These are phyloP conservation scores for Furnarius figulus DNA, from an alignment of 2,113 vertebrate species.

Conservation along the genomic window DNA sequence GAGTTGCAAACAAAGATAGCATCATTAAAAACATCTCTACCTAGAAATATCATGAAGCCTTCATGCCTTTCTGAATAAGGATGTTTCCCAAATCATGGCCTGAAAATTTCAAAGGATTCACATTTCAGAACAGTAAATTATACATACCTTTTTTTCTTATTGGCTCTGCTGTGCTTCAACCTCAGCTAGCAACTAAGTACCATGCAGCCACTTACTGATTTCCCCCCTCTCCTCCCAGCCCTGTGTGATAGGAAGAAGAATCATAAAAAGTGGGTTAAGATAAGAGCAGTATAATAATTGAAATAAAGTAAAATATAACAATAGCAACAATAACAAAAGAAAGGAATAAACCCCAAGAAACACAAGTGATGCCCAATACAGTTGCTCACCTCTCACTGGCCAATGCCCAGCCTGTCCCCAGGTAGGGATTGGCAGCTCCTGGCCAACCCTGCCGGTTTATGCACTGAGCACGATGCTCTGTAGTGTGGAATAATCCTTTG, in stretches of 20 bases:
- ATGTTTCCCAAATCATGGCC: background rate
- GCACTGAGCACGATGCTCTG: background rate
- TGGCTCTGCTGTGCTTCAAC: background rate
- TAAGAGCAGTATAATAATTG: background rate
- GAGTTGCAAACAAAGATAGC: background rate
- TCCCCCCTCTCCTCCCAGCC: background rate
- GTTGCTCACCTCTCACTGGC: background rate
- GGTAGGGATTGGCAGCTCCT: fast-evolving
- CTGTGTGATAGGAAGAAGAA: background rate
- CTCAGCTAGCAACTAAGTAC: background rate
- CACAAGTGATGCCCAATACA: background rate
- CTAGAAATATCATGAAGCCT: background rate
- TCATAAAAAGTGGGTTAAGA: background rate
- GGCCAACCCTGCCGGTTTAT: background rate
- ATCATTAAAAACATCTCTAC: background rate
- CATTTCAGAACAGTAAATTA: background rate
- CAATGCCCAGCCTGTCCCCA: background rate
- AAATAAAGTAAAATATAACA: background rate
- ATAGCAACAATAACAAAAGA: background rate
- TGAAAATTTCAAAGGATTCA: background rate
- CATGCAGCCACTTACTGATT: background rate
- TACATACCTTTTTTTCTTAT: background rate
- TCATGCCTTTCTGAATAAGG: background rate
- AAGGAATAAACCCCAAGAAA: background rate
- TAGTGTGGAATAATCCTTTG: background rate